These are phyloP conservation scores for Macaria liturata DNA, from an alignment of 2,888 invertebrate species.

Conservation along the genomic window DNA sequence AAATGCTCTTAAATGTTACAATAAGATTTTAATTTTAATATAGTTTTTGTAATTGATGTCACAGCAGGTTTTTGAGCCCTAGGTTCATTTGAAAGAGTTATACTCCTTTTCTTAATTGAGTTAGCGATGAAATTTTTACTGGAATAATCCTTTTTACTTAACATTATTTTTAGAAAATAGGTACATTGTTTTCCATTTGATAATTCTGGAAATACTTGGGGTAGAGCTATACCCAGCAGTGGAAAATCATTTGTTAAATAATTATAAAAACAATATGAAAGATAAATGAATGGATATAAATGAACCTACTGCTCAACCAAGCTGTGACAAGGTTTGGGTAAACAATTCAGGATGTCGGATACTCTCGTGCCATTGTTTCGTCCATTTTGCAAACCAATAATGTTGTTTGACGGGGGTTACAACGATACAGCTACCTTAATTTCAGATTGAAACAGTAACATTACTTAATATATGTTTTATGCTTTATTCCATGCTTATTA, in stretches of 20 bases:
- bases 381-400: conserved; percentile 16
- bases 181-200: no score
- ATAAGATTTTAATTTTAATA: conserved; percentile 14
- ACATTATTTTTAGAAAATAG: no score
- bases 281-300: background rate
- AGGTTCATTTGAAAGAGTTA: background rate
- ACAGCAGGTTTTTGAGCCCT: conserved; percentile 12
- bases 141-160: no score
- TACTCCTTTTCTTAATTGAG: background rate
- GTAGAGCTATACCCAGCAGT: no score
- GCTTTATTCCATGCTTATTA: no score
- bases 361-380: conserved; percentile 24
- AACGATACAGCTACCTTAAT: background rate
- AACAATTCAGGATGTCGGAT: conserved; percentile 14
- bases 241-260: no score
- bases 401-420: background rate
- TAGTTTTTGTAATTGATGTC: conserved; percentile 15
- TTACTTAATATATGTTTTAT: no score
- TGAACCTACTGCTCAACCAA: conserved; percentile 12
- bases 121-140: no score
- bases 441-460: no score
- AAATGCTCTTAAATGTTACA: conserved; percentile 18
- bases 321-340: conserved; percentile 16
- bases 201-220: no score
- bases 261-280: no score